Evolutionary conservation across 64 coral and sea anemone genomes (phyloP), one percentile per base, ranked within the genome.

Genomic region (Astreopora myriophthalma): DNA sequence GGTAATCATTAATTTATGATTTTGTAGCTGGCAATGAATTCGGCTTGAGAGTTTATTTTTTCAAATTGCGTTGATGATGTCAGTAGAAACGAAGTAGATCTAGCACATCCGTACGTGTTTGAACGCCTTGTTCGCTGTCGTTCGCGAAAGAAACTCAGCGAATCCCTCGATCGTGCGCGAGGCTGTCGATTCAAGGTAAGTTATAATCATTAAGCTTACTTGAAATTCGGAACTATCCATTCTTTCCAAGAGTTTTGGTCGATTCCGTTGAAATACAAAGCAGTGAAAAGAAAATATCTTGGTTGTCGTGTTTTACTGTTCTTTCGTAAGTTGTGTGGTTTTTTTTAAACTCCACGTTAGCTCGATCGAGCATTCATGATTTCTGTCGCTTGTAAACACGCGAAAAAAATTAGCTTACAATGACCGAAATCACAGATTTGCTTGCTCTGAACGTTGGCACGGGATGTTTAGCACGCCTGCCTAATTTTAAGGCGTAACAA

Each of bases 1-100:
- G 35, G 79, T 64, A 63, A 83, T 83, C 55, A 83, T n/a, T 83
- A 64, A 83, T 83, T 83, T 57, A 83, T 83, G 79, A 38, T 38
- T 38, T 39, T 34, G n/a, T n/a, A 63, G 57, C n/a, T 65, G 33
- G 33, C 32, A 22, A 64, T n/a, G 57, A 55, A 37, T 79, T 83
- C 79, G 57, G 33, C 79, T 63, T 65, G 33, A 8, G 20, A 73
- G 33, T 73, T 36, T 64, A 83, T 83, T 83, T 83, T 57, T 36
- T 22, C 29, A 57, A 83, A 65, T 83, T 63, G 38, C 79, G 79
- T 83, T 39, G 79, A 23, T 64, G 52, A 38, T 64, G 8, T 64
- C 57, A 20, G 8, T 73, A 13, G 70, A 33, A 83, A 29, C 52
- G 79, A 64, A 63, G 79, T 83, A 34, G 27, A 81, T 61, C 79